Conservation (phyloP, 2,797 vertebrate genomes). For the Sphenopsis melanotis region DNA sequence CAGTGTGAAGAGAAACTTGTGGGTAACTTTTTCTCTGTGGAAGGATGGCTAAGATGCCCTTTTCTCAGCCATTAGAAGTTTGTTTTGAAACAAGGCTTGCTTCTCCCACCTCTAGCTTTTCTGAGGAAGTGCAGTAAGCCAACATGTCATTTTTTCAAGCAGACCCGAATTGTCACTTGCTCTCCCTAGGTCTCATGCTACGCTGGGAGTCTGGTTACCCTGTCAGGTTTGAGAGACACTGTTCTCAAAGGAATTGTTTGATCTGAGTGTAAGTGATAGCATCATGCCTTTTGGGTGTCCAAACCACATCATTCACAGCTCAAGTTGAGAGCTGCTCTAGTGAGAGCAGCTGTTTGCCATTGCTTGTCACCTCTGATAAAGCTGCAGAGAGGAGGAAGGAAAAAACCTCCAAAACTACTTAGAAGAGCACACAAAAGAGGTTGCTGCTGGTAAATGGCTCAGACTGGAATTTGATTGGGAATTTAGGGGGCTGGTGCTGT, state of each 20-base stretch:
- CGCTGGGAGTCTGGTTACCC: background rate
- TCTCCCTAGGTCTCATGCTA: background rate
- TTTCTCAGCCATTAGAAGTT: background rate
- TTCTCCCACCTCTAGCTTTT: background rate
- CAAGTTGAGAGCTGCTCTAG: background rate
- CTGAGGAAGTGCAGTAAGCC: background rate
- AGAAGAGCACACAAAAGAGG: background rate
- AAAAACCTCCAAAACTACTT: fast-evolving
- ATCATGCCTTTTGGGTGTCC: background rate
- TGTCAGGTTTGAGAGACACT: background rate
- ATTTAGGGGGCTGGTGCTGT: background rate
- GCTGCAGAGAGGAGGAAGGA: background rate
- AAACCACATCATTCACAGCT: background rate
- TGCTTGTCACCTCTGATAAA: background rate
- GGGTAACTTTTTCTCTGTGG: background rate
- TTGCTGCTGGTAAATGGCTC: background rate
- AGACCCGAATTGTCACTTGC: background rate
- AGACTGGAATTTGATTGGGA: background rate
- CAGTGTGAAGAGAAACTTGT: background rate
- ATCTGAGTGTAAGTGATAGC: background rate
- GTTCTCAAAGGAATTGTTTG: background rate
- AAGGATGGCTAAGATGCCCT: background rate
- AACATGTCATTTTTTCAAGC: background rate
- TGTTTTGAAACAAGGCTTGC: background rate
- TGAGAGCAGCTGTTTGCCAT: background rate